Base-by-base conservation (phyloP, 2,113 vertebrate genomes). In the Thamnaconus septentrionalis region DNA sequence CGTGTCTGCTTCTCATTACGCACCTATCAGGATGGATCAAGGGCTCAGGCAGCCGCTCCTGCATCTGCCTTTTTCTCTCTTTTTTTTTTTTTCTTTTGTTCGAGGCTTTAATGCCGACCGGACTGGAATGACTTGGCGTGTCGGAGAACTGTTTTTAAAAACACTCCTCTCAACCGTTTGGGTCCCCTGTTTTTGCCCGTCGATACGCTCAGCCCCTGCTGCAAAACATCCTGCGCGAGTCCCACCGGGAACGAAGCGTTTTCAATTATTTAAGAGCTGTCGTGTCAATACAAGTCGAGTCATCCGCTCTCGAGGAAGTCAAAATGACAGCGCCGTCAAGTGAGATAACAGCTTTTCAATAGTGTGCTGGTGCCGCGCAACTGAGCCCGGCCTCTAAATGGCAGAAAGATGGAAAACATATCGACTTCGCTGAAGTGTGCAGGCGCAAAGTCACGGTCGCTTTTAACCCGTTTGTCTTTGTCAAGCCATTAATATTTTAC, bases 1-100 rank as follows among this genome's bases (percentile, higher is more conserved):
- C 83, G 82, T 76, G 79, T 87, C 86, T 87, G 88, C 62, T 87
- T 87, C 84, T 88, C 85, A 90, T 90, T 90, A 90, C 84, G 83
- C 57, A 76, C 76, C 82, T 87, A 88, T 89, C 87, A 85, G 81
- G 66, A 71, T 3, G 61, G 81, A 88, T 90, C 87, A 87, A 55
- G 71, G 75, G 78, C 85, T 78, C 66, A 79, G 59, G 66, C 71
- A 80, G 61, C 63, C 54, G 66, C 83, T 70, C 53, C 81, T 73
- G 67, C 87, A 80, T 83, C 80, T 88, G 86, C 74, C 85, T 78
- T 69, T 80, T 70, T 70, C 79, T 41, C n/a, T 56, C 82, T 76
- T 83, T 83, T 85, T 85, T 87, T 91, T 31, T 31, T 75, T 86
- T 78, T 56, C 82, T 76, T 83, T 83, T 85, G 85, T 87, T 91